Base-by-base conservation (phyloP, 2,113 vertebrate species). In the Sphaerodactylus townsendi region DNA sequence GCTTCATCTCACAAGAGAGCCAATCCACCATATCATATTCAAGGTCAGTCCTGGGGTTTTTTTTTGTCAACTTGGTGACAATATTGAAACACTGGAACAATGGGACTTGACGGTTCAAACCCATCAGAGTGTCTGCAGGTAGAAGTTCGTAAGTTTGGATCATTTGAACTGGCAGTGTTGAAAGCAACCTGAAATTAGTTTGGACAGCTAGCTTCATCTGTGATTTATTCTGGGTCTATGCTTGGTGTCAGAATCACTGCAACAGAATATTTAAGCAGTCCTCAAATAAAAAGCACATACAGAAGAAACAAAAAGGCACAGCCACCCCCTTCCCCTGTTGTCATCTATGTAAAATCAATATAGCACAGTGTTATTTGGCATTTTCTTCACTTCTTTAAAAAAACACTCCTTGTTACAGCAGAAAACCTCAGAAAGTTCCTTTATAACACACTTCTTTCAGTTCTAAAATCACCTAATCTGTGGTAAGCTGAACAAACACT, bases 361-460 rank as follows among this genome's bases (percentile, higher is more conserved):
- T 25, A 2, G 10, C 70, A 87, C 81, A 84, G 93, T 93, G 90
- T 93, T 92, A 94, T 92, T 93, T 90, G 74, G 69, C 77, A 88
- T 93, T 95, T 92, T 84, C 89, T 87, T n/a, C 89, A 87, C 91
- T 89, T 93, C 82, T 75, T 90, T 82, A 90, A 86, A 79, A 89
- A 86, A 87, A 84, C 86, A 83, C 87, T 44, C 44, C 44, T 44
- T n/a, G n/a, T n/a, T n/a, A 91, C 90, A 92, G 88, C 85, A 91
- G 85, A 84, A 59, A 68, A 87, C 28, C 13, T 72, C 85, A 76
- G 79, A 84, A 65, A 86, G 68, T 81, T 90, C 50, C 84, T 91
- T 93, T 87, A 85, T 81, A 93, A 83, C 73, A 62, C 73, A 90
- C 86, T 79, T 91, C 86, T 70, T 56, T 77, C 50, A 30, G 5